Evolutionary conservation across 2,113 vertebrate genomes (phyloP), one percentile per base, ranked within the genome.

Genomic region (Melanocharis versteri): DNA sequence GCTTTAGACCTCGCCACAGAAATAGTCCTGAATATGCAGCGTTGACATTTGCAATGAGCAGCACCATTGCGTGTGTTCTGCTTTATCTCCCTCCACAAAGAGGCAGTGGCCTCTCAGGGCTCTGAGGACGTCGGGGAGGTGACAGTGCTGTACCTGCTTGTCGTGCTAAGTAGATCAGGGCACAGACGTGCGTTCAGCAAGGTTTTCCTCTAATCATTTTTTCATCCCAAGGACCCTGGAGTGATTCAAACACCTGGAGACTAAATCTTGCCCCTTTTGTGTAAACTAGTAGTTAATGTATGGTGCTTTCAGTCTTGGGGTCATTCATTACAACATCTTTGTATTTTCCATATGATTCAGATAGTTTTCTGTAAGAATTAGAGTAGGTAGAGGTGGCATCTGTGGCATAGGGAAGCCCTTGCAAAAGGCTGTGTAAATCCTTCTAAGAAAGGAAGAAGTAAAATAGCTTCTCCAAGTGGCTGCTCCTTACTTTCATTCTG

Each of bases 101-200:
- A 7, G 4, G 8, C 33, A 62, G 17, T 0, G 0, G 19, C 56
- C 19, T 60, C 39, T 31, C 8, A 0, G 47, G 15, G 57, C 68
- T 71, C 87, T 0, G 1, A 33, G 95, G 78, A 27, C 0, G 0
- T 10, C 0, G 0, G 33, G 33, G 56, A 84, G 70, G 48, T 70
- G 80, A 47, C 87, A 78, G 60, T 2, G 2, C 65, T 68, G 19
- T 40, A 35, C 79, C 71, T 83, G 3, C 35, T 18, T 76, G 23
- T 76, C 1, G 0, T 47, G 61, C n/a, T 60, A 68, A 82, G 81
- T 30, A 68, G 80, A 73, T 93, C 80, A 91, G 68, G 66, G 62
- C 58, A 90, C 78, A 65, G 22, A 33, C 0, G 1, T 42, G 6
- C 37, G 13, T 65, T 83, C 90, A 70, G 82, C 85, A 83, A 57